These are phyloP conservation scores for Microctenopoma lineatum DNA, from an alignment of 2,797 vertebrate genomes.

Conservation along the genomic window DNA sequence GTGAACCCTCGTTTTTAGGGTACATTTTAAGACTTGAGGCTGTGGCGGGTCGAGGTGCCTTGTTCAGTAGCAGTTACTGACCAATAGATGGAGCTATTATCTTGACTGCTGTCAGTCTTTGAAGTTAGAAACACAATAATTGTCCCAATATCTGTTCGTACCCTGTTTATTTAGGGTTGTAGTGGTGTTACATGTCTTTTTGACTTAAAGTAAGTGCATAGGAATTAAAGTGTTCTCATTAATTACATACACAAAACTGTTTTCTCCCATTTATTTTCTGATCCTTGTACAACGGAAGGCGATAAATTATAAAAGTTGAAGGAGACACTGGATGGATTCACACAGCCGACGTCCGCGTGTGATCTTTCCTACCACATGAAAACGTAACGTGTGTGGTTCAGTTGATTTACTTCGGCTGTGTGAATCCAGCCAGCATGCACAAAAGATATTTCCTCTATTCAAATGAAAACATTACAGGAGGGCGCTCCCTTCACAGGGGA, in stretches of 20 bases:
- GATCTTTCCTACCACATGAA: slow-evolving; percentile 23
- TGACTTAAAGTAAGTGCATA: not conserved
- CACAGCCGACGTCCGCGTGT: slow-evolving; percentile 28
- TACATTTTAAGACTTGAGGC: no score
- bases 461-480: slow-evolving; percentile 55
- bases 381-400: slow-evolving; percentile 21
- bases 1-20: no score
- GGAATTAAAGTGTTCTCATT: not conserved
- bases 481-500: slow-evolving; percentile 55
- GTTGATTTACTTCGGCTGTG: slow-evolving; percentile 14
- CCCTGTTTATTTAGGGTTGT: not conserved
- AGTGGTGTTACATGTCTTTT: not conserved
- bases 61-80: not conserved
- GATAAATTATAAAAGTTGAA: slow-evolving; percentile 83
- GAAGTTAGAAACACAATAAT: not conserved
- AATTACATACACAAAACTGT: slow-evolving; percentile 13
- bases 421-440: slow-evolving; percentile 63
- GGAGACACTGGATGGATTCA: slow-evolving; percentile 58
- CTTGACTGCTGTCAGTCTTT: not conserved
- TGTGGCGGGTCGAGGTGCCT: not conserved
- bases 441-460: slow-evolving; percentile 52
- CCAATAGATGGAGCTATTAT: slow-evolving; percentile 54
- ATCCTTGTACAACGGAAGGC: slow-evolving; percentile 79
- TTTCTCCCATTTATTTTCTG: slow-evolving; percentile 81
- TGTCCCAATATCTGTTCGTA: no score